Conservation (phyloP, 2,888 invertebrate genomes). For the Macroteleia sp. region DNA sequence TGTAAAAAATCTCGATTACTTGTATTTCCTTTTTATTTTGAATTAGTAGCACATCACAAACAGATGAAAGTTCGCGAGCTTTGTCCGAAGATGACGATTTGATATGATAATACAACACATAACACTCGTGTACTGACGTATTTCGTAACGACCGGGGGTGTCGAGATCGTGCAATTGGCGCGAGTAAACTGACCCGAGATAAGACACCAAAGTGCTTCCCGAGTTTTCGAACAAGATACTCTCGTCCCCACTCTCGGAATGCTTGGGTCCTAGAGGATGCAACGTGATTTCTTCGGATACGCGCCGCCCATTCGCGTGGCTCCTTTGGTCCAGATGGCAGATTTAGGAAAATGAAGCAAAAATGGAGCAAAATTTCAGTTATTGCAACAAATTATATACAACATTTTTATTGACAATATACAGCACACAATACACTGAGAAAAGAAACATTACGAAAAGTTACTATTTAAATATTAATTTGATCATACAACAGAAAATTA, state of each 20-base stretch:
- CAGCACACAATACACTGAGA: no score
- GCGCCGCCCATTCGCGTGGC: slow-evolving; percentile 78
- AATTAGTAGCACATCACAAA: neutral
- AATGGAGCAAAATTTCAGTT: no score
- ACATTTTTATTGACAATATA: no score
- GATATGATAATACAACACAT: slow-evolving; percentile 12
- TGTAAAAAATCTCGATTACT: no score
- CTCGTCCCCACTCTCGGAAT: slow-evolving; percentile 16
- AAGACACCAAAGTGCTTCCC: slow-evolving; percentile 46
- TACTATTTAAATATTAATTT: no score
- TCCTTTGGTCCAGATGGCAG: slow-evolving; percentile 35
- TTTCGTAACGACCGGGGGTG: slow-evolving; percentile 10
- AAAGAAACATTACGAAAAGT: no score
- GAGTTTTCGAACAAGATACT: slow-evolving; percentile 33
- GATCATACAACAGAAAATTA: no score
- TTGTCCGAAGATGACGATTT: slow-evolving; percentile 8
- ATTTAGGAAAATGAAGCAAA: no score
- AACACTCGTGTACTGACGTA: neutral
- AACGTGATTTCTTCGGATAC: slow-evolving; percentile 41
- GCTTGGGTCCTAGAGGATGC: slow-evolving; percentile 15
- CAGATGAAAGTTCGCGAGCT: slow-evolving; percentile 1
- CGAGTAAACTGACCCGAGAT: slow-evolving; percentile 67
- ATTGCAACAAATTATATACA: no score
- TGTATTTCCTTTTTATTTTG: no score
- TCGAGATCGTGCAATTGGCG: slow-evolving; percentile 44